Percentiles rank a stretch among this genome's conserved stretches.
These are phyloP conservation scores for Lacerta agilis DNA, from an alignment of 2,797 vertebrate genomes.

Conservation along the genomic window DNA sequence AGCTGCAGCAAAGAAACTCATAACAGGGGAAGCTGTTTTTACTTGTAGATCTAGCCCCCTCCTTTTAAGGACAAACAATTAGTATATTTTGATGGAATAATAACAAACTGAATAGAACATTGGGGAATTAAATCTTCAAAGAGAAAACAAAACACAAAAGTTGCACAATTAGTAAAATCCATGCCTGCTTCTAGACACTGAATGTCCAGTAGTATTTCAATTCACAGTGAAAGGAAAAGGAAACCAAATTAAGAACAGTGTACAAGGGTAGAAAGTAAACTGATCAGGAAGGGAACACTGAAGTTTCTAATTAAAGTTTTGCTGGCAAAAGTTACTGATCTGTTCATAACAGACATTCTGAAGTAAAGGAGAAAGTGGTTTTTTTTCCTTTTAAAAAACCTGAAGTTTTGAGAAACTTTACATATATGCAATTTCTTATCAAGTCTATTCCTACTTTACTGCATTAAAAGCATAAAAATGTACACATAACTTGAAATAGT, in stretches of 20 bases:
- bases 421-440: not conserved
- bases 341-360: constrained; percentile 58
- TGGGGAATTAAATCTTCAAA: not conserved
- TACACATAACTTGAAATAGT: not conserved
- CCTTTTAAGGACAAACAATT: not conserved
- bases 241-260: constrained; percentile 27
- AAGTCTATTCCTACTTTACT: not conserved
- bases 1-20: not conserved
- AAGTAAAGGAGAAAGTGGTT: not conserved
- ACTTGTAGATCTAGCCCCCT: not conserved
- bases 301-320: constrained; percentile 45
- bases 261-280: constrained; percentile 35
- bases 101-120: not conserved
- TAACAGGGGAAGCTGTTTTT: not conserved
- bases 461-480: not conserved
- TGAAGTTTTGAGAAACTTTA: not conserved
- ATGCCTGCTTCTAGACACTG: not conserved
- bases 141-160: not conserved
- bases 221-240: not conserved
- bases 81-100: not conserved
- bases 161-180: not conserved
- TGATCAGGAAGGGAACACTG: constrained; percentile 55
- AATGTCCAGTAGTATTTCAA: not conserved
- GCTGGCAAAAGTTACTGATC: constrained; percentile 54
- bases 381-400: not conserved